Evolutionary conservation across 2,797 vertebrate species (phyloP).

Genomic region (Vespertilio murinus): DNA sequence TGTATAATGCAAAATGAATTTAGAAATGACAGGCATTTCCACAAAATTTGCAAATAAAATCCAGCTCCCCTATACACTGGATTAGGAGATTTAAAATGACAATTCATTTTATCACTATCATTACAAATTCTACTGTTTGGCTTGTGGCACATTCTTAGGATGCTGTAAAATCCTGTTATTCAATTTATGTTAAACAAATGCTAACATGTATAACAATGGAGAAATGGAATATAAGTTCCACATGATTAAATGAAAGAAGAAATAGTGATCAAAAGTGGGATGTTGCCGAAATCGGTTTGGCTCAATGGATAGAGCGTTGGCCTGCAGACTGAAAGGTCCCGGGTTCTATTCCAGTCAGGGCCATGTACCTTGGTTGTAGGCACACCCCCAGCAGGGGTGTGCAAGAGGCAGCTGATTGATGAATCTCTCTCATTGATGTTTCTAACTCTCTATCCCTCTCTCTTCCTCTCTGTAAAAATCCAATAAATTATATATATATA

Average conservation of each 20-base stretch:
- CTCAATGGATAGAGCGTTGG: too few relatives aligned
- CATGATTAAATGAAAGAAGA: constrained; percentile 50
- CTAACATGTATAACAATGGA: constrained; percentile 43
- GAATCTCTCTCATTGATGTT: too few relatives aligned
- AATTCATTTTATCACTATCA: constrained; percentile 1
- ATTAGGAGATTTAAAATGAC: constrained; percentile 9
- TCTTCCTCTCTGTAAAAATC: too few relatives aligned
- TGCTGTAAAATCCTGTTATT: constrained; percentile 44
- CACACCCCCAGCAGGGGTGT: too few relatives aligned
- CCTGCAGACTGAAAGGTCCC: too few relatives aligned
- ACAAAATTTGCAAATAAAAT: not conserved
- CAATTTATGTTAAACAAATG: constrained; percentile 58
- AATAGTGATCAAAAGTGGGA: not conserved
- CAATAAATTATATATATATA: too few relatives aligned
- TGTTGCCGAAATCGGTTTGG: too few relatives aligned
- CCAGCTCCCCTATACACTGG: not conserved
- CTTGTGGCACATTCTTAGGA: not conserved
- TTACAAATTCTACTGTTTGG: constrained; percentile 34
- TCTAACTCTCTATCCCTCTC: too few relatives aligned
- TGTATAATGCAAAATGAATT: not conserved
- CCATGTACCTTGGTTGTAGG: too few relatives aligned
- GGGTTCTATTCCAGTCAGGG: too few relatives aligned
- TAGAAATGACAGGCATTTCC: not conserved
- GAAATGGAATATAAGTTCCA: constrained; percentile 42
- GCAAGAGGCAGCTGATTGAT: too few relatives aligned